Conservation (phyloP, 2,888 invertebrate genomes). For the Synanthedon tipuliformis region DNA sequence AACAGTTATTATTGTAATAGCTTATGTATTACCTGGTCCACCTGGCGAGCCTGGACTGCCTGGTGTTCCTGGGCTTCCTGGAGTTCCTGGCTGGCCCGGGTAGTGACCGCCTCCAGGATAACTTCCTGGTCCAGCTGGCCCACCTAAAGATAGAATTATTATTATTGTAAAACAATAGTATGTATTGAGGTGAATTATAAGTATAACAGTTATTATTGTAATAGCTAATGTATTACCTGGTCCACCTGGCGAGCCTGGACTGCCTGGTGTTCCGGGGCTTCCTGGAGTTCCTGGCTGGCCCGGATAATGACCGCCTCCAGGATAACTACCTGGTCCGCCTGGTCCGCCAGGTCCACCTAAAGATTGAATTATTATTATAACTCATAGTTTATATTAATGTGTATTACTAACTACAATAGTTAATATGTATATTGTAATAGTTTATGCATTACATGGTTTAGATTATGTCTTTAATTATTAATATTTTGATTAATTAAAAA, state of each 20-base stretch:
- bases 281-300: constrained; percentile 7
- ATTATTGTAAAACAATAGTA: no score
- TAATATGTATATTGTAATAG: no score
- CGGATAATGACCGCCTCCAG: constrained; percentile 7
- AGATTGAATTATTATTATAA: not conserved
- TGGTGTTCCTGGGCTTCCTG: constrained; percentile 9
- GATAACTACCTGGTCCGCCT: constrained; percentile 3
- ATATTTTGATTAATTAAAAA: no score
- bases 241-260: constrained; percentile 11
- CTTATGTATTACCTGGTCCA: not conserved
- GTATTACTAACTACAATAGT: no score
- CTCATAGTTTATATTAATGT: not conserved
- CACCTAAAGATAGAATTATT: constrained; percentile 4
- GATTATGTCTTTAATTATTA: no score
- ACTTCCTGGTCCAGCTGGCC: constrained; percentile 15
- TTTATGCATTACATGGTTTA: no score
- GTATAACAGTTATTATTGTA: not conserved
- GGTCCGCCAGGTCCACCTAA: constrained; percentile 9
- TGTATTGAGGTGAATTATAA: no score
- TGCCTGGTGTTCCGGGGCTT: constrained; percentile 3
- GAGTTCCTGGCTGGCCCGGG: constrained; percentile 6
- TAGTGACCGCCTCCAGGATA: constrained; percentile 9
- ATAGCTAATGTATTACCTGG: not conserved
- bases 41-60: not conserved
- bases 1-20: no score